phyloP scores from a whole-genome alignment of 2,888 invertebrate species.

The Drosophila limbata region DNA sequence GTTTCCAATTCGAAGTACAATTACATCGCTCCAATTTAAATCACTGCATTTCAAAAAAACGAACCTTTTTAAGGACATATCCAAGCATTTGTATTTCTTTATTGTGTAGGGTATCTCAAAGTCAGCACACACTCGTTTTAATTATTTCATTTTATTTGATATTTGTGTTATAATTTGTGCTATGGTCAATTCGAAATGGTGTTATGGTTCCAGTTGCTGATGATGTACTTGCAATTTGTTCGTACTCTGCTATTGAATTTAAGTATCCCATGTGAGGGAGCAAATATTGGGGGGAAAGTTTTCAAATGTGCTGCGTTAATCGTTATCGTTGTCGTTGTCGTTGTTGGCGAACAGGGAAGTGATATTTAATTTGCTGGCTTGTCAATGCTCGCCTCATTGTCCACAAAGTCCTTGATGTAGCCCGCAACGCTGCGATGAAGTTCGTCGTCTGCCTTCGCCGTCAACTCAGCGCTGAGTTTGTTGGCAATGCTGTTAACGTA shows the following conservation, averaged over 20 bases:
- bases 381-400: slow-evolving; percentile 14
- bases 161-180: neutral
- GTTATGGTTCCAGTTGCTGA: slow-evolving; percentile 21
- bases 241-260: slow-evolving; percentile 4
- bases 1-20: no score
- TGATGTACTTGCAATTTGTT: slow-evolving; percentile 35
- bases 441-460: slow-evolving; percentile 18
- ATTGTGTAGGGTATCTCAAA: neutral
- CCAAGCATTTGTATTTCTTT: no score
- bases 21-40: no score
- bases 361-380: neutral
- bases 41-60: no score
- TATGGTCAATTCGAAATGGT: slow-evolving; percentile 12
- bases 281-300: neutral
- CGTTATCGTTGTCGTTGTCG: neutral
- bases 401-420: slow-evolving; percentile 37
- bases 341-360: neutral
- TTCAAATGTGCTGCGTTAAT: neutral
- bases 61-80: no score
- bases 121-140: neutral
- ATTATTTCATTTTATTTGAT: slow-evolving; percentile 1
- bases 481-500: slow-evolving; percentile 37
- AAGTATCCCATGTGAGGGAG: neutral
- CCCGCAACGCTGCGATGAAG: slow-evolving; percentile 34
- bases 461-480: slow-evolving; percentile 28